A percentile compares a stretch with the other conserved stretches of the same genome.
Evolutionary conservation across 2,113 vertebrate genomes (phyloP).

Genomic region (Oncorhynchus mykiss): DNA sequence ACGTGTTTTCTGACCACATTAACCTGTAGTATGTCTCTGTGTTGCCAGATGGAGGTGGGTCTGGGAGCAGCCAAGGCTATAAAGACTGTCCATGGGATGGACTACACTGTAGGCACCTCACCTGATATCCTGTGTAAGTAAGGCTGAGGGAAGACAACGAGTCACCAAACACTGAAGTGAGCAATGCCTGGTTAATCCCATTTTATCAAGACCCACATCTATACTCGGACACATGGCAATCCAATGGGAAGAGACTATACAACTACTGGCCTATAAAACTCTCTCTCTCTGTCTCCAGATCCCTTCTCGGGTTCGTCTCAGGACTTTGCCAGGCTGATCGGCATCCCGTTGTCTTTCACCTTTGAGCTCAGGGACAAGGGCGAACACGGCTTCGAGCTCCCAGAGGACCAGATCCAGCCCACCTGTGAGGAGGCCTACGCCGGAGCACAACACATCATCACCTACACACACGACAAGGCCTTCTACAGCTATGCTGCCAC

Average conservation of each 20-base stretch:
- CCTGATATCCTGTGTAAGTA: constrained; percentile 69
- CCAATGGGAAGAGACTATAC: too few species aligned
- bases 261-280: not conserved
- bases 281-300: constrained; percentile 59
- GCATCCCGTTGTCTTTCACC: constrained; percentile 80
- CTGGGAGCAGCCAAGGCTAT: constrained; percentile 80
- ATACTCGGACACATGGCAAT: too few species aligned
- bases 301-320: constrained; percentile 80
- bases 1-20: not conserved
- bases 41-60: constrained; percentile 80
- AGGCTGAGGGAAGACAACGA: not conserved
- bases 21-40: constrained; percentile 15
- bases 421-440: constrained; percentile 83
- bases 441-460: constrained; percentile 77
- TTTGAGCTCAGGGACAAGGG: constrained; percentile 84
- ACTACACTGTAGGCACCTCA: constrained; percentile 78
- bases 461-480: constrained; percentile 73
- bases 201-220: too few species aligned
- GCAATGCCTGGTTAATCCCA: too few species aligned
- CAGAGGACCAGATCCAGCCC: constrained; percentile 77
- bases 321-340: constrained; percentile 79
- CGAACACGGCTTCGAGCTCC: constrained; percentile 71
- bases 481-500: constrained; percentile 32
- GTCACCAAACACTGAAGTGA: too few species aligned
- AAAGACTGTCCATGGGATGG: constrained; percentile 77